Base-by-base conservation (phyloP, 2,888 invertebrate species). In the Neoaliturus tenellus region DNA sequence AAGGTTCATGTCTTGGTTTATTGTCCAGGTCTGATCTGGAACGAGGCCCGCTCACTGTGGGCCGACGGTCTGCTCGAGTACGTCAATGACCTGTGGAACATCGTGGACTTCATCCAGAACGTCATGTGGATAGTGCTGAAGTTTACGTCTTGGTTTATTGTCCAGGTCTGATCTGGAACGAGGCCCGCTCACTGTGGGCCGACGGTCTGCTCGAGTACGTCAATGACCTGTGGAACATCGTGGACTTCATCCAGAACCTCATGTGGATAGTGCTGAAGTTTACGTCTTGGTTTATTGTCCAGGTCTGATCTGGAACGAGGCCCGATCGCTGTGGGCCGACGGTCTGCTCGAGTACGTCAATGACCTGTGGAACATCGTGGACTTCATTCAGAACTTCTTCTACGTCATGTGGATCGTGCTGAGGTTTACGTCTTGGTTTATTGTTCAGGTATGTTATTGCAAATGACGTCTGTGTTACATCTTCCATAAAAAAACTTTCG, bases 331-430 rank as follows among this genome's bases (percentile, higher is more conserved):
- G 12, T 99, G 98, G 96, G 93, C 95, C 1, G 96, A 96, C 82
- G 99, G 99, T 0, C 91, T 99, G 8, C 91, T 95, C 87, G 98
- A 98, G 87, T 99, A 99, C 90, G 93, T 97, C 67, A 95, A 95
- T 87, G 99, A 99, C 90, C 93, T 99, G 86, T 99, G 99, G 99
- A 99, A 99, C 90, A 97, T 99, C 85, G 96, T 99, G 4, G 99
- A 99, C 91, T 99, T 99, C 90, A 96, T 98, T 88, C 99, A 99
- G 8, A 99, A 99, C 90, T 94, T 96, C 88, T 96, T 99, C 88
- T 99, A 99, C 90, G 96, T 99, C 28, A 95, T 97, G 58, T 99
- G 99, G 94, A 95, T 99, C 87, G 94, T 96, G 83, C 93, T 99
- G 87, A 92, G 99, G 86, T 93, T 97, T 82, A 96, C 98, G 0